These are phyloP conservation scores for Naja naja DNA, from an alignment of 2,113 vertebrate genomes.

Conservation along the genomic window DNA sequence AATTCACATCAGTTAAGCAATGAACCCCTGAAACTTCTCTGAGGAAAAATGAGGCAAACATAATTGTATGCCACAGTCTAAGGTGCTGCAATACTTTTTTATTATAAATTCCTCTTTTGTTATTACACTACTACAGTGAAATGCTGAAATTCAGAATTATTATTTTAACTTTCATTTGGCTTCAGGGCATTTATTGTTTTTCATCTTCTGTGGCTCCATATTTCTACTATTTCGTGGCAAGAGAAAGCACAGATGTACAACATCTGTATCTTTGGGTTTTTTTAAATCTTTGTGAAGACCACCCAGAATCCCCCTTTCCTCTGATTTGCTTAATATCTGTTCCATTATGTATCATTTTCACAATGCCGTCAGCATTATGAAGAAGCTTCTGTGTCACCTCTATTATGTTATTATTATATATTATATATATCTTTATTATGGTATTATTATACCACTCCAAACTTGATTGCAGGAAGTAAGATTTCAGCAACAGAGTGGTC, in stretches of 20 bases:
- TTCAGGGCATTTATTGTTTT: constrained; percentile 8
- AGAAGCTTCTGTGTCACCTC: background rate
- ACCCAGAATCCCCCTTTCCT: background rate
- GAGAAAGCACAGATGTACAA: constrained; percentile 21
- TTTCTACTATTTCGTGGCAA: constrained; percentile 38
- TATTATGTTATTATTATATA: background rate
- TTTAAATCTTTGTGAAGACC: background rate
- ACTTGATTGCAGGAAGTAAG: no score
- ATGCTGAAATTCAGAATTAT: background rate
- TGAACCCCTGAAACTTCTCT: background rate
- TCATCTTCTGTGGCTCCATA: constrained; percentile 45
- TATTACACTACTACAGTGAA: background rate
- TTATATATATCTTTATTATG: no score
- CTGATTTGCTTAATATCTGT: constrained; percentile 17
- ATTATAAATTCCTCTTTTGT: background rate
- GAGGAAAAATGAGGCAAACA: background rate
- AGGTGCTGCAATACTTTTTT: background rate
- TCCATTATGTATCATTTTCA: background rate
- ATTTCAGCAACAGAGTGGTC: no score
- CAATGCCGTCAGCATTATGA: background rate
- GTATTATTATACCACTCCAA: no score
- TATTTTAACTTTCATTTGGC: background rate
- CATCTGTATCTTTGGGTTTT: constrained; percentile 22
- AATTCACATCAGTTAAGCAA: background rate
- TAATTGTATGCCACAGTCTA: background rate